These are phyloP conservation scores for Pseudomugil gertrudae DNA, from an alignment of 2,797 vertebrate genomes.

Conservation along the genomic window DNA sequence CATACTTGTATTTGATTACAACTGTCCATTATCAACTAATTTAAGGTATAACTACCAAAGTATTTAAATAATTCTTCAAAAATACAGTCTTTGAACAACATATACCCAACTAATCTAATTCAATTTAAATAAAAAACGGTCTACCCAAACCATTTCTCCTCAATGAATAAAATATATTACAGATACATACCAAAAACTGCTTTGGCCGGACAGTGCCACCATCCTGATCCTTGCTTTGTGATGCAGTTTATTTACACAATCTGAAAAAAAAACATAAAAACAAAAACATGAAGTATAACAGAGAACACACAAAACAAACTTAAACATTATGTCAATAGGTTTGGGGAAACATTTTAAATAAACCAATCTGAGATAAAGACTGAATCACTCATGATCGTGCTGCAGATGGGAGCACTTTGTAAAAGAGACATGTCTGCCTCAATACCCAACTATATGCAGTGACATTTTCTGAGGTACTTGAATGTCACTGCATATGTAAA, in stretches of 20 bases:
- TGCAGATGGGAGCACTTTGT: background rate
- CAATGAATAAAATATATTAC: constrained; percentile 13
- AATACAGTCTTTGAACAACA: background rate
- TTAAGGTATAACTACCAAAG: background rate
- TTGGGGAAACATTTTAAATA: background rate
- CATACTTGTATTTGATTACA: background rate
- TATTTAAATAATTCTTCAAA: background rate
- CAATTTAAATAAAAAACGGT: background rate
- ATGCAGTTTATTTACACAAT: constrained; percentile 56
- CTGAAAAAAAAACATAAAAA: constrained; percentile 57
- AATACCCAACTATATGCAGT: background rate
- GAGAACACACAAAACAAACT: background rate
- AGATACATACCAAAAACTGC: constrained; percentile 75
- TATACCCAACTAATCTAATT: background rate
- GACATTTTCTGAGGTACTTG: background rate
- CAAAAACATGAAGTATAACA: constrained; percentile 12
- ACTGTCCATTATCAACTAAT: background rate
- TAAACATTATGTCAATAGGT: background rate
- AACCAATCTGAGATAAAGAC: background rate
- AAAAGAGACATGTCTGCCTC: background rate
- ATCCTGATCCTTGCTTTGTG: constrained; percentile 59
- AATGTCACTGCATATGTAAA: constrained; percentile 5
- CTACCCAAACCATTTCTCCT: background rate
- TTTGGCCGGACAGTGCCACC: constrained; percentile 69
- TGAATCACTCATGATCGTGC: background rate